Evolutionary conservation across 2,797 vertebrate genomes (phyloP), one percentile per base, ranked within the genome.

Genomic region (Cynodonichthys magdalenae): DNA sequence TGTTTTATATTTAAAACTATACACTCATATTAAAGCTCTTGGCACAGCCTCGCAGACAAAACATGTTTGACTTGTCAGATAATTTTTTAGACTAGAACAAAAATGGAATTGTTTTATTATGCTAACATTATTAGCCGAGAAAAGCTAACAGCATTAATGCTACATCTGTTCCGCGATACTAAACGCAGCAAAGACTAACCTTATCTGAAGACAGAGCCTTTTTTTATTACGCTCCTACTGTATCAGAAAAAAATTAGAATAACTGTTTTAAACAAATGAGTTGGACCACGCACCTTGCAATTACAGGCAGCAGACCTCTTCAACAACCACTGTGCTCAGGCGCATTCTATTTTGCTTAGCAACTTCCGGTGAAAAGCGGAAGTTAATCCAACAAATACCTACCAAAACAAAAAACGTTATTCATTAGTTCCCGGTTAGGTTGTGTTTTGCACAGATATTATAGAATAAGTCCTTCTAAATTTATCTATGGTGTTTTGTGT

Each of bases 301-400:
- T 47, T 14, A 61, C 49, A 41, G 28, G 4, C 58, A 7, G 51
- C 1, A 63, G 45, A 50, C 66, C 76, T 75, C 45, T 45, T 20
- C 0, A n/a, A n/a, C 36, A 7, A n/a, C 1, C 45, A 6, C 20
- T 47, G 52, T 3, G 39, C 20, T 63, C 8, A 47, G 15, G 15
- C 28, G 60, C 2, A n/a, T 39, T 41, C 59, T 24, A 10, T 31
- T 10, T 49, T 39, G 10, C 1, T 36, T 0, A 14, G 39, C 58
- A 74, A 87, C 77, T 68, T 89, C 88, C 89, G 76, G 59, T 48
- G 0, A 0, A 3, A 5, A 10, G 41, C 76, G 83, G 88, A 90
- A 73, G 78, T 71, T 19, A 9, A 31, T 9, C 27, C 45, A 15
- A 8, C 3, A 18, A 18, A 18, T 45, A 19, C 11, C 44, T 15